Base-by-base conservation (phyloP, 2,888 invertebrate species). In the Steinernema scapterisci region DNA sequence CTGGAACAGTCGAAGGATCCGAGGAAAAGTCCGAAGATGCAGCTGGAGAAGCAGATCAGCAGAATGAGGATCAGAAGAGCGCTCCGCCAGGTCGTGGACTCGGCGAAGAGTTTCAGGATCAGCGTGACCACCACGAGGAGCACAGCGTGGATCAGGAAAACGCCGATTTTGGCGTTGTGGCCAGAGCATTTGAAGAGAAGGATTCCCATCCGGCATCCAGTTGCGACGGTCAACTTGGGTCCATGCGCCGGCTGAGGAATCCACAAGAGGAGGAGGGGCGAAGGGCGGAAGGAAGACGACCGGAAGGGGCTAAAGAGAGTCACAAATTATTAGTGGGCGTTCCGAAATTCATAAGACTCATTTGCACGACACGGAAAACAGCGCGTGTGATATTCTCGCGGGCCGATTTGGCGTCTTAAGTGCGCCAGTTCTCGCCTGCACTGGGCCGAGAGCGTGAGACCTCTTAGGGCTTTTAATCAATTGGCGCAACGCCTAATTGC, bases 31-130 rank as follows among this genome's bases (percentile, higher is more conserved):
- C 63, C 63, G 63, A 63, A 63, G 63, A 63, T 63, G 31, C 63
- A 63, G 63, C 63, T 63, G 31, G 63, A 63, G 63, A 63, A 63
- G 63, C 63, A 63, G 63, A 63, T 63, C 31, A 63, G 63, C 31
- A 63, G 63, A 25, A 63, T 63, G 63, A 63, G 63, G 31, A 63
- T 31, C 16, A 63, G 31, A 13, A 63, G 63, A 9, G 63, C 63
- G 31, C 63, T 63, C 5, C 63, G 63, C 63, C 63, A 63, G 27
- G 2, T 27, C 5, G 63, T 63, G 11, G 63, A 63, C 63, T 63
- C 63, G 63, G 63, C 63, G 63, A 63, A 63, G 31, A 63, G 63
- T 25, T 63, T 63, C 63, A 63, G 31, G 16, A 63, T 25, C 1
- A 63, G 63, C 27, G 63, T 63, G 63, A 63, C 31, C 27, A 31